Base-by-base conservation (phyloP, 1,140 invertebrate genomes). In the Kradibia gibbosae region DNA sequence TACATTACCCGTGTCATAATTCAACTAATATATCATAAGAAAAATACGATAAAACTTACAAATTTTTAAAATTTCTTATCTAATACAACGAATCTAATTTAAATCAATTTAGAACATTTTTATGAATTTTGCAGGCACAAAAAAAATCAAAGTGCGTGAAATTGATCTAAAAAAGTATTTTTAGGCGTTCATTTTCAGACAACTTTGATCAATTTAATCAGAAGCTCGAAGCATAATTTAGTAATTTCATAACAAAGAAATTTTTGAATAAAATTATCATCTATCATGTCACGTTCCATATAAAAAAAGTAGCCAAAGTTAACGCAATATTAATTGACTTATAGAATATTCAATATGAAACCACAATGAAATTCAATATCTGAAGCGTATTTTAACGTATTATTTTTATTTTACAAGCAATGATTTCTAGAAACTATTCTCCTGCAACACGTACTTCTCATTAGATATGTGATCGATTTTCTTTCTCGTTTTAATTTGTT, bases 391-490 rank as follows among this genome's bases (percentile, higher is more conserved):
- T 15, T 39, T 31, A 39, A 39, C 22, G 62, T 20, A 28, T 31
- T 22, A 28, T 48, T 74, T 48, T 74, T 55, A 17, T 53, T 39
- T 20, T 22, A 45, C 13, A 71, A 31, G 42, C 28, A 48, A 28
- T 70, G 45, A 22, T 71, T 70, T 34, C 77, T n/a, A 36, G 17
- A 77, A 65, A 62, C 75, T 25, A 65, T 53, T n/a, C 70, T 25
- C 57, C 75, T 53, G 25, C 36, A 34, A 8, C 36, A 39, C 17
- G 7, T 48, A 48, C 62, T 75, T 25, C 60, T 60, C 60, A 67
- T 78, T 67, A 78, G 60, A 50, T n/a, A 45, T 50, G 75, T 31
- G 42, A 78, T 78, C 75, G 67, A 67, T 78, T 67, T 78, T 22
- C 42, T 0, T 17, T 11, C 65, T 1, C 65, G 0, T 20, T 15